A percentile compares a stretch with the other conserved stretches of the same genome.
Evolutionary conservation across 2,113 vertebrate species (phyloP).

Genomic region (Ophthalmolycus amberensis): DNA sequence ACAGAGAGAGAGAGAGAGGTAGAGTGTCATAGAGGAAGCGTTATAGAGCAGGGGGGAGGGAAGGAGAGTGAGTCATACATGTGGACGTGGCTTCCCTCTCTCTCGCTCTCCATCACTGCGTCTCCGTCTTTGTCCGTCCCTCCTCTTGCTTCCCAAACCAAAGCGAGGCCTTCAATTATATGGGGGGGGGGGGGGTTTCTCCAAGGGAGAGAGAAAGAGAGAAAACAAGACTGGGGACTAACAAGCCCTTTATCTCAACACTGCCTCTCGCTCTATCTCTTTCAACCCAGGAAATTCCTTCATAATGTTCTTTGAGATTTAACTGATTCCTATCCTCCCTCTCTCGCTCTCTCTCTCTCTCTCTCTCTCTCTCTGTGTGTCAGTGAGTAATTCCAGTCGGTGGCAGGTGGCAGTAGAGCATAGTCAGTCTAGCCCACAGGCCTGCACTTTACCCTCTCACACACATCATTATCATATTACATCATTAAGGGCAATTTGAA

Average conservation of each 20-base stretch:
- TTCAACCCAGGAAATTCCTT: conserved; percentile 48
- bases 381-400: conserved; percentile 1
- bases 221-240: conserved; percentile 2
- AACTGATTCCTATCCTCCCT: conserved; percentile 5
- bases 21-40: conserved; percentile 46
- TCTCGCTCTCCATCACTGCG: conserved; percentile 9
- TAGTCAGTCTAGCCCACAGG: conserved; percentile 19
- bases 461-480: conserved; percentile 15
- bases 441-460: conserved; percentile 19
- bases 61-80: conserved; percentile 73
- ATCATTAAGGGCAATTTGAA: conserved; percentile 17
- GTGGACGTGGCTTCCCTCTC: conserved; percentile 75
- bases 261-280: not conserved
- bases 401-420: conserved; percentile 37
- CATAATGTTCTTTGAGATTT: conserved; percentile 40
- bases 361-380: conserved; percentile 2
- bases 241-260: conserved; percentile 18
- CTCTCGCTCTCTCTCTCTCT: not conserved
- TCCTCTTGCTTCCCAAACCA: conserved; percentile 55
- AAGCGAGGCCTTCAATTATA: conserved; percentile 76
- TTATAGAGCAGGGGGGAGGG: conserved; percentile 47
- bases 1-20: conserved; percentile 34
- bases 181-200: conserved; percentile 1
- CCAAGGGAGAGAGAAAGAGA: conserved; percentile 36
- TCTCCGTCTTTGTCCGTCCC: conserved; percentile 32